A percentile compares a stretch with the other conserved stretches of the same genome.
phyloP scores from a whole-genome alignment of 2,888 invertebrate genomes.

The Pyrochroa serraticornis region DNA sequence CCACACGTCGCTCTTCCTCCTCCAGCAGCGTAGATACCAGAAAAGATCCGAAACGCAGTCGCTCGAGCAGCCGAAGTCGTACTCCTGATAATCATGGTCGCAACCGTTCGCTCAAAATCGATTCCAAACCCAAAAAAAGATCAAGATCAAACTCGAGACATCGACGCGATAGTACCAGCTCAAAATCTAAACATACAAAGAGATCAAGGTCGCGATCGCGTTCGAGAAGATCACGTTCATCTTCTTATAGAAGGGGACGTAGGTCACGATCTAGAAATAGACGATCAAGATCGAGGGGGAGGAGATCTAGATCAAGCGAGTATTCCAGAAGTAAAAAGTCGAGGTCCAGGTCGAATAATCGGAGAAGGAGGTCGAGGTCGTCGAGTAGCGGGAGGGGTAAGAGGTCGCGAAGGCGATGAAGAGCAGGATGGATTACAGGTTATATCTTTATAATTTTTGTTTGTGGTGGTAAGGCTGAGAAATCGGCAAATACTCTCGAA shows the following conservation, averaged over 20 bases:
- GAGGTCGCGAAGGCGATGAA: constrained; percentile 38
- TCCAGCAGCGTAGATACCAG: constrained; percentile 33
- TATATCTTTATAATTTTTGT: constrained; percentile 4
- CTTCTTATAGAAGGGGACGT: constrained; percentile 26
- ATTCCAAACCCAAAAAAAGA: constrained; percentile 5
- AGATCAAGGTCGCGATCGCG: constrained; percentile 30
- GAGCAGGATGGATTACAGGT: constrained; percentile 6
- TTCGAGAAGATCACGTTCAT: constrained; percentile 29
- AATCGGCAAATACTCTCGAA: constrained; percentile 1
- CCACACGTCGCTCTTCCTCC: constrained; percentile 32
- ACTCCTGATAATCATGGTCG: constrained; percentile 7
- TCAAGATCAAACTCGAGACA: constrained; percentile 26
- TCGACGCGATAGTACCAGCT: neutral
- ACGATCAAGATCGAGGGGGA: constrained; percentile 4
- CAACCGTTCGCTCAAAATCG: no score
- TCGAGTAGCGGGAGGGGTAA: constrained; percentile 44
- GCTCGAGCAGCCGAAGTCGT: constrained; percentile 25
- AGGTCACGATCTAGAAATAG: neutral
- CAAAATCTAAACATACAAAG: neutral
- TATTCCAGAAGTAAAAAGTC: constrained; percentile 24
- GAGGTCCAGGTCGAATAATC: constrained; percentile 24
- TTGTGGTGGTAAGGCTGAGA: neutral
- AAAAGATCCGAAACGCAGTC: constrained; percentile 29
- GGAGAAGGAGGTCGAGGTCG: constrained; percentile 33
- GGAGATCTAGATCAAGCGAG: constrained; percentile 27